These are phyloP conservation scores for Ceyx erithaca DNA, from an alignment of 2,797 vertebrate species.

Conservation along the genomic window DNA sequence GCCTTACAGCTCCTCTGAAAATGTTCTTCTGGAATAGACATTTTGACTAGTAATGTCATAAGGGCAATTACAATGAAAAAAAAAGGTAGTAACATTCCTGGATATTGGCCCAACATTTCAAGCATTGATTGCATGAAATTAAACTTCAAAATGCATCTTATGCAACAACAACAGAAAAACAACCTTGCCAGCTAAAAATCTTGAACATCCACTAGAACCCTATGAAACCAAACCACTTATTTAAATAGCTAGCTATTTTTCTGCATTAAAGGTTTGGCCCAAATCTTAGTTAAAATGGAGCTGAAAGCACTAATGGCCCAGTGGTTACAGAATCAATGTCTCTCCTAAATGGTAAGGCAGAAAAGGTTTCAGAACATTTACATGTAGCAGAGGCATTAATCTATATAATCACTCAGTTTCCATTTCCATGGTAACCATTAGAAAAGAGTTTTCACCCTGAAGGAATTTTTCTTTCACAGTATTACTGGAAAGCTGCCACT, in stretches of 20 bases:
- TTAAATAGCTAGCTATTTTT: not conserved
- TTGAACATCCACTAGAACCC: not conserved
- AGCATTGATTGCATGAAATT: not conserved
- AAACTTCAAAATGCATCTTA: not conserved
- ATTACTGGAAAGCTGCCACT: not conserved
- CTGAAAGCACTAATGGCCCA: not conserved
- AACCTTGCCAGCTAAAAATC: not conserved
- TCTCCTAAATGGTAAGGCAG: not conserved
- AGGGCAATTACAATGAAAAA: not conserved
- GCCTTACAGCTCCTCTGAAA: not conserved
- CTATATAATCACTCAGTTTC: not conserved
- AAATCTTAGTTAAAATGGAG: not conserved
- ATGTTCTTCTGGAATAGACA: not conserved
- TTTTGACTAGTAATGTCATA: not conserved
- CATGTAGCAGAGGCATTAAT: conserved; percentile 17
- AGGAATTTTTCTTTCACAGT: conserved; percentile 2
- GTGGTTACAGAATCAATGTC: not conserved
- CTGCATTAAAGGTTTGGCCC: not conserved
- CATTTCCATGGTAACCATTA: conserved; percentile 42
- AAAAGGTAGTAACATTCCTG: not conserved
- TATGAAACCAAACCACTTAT: not conserved
- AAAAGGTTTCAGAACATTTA: conserved; percentile 12
- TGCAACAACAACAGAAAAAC: not conserved
- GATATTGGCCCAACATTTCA: not conserved
- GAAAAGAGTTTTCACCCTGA: conserved; percentile 7